These are phyloP conservation scores for Micrasema longulum DNA, from an alignment of 1,140 invertebrate genomes.

Conservation along the genomic window DNA sequence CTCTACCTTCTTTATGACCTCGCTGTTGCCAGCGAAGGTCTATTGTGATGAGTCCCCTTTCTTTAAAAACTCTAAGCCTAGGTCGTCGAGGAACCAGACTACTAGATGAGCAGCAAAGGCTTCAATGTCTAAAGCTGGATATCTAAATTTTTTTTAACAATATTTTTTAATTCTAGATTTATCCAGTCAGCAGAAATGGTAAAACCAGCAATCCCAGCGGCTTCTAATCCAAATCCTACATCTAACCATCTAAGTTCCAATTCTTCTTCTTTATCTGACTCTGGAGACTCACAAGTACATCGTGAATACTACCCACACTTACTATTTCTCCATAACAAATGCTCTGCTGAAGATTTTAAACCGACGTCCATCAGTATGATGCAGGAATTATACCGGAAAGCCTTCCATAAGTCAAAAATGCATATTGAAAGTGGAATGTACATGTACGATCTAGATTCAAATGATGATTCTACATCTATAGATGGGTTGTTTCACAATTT, in stretches of 20 bases:
- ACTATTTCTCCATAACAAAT: conserved; percentile 82
- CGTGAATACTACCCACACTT: conserved; percentile 81
- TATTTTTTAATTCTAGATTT: conserved; percentile 70
- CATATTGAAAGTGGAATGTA: conserved; percentile 77
- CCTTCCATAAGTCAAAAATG: conserved; percentile 80
- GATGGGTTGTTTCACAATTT: conserved; percentile 69
- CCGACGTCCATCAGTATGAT: conserved; percentile 74
- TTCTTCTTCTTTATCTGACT: conserved; percentile 32
- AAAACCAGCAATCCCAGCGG: conserved; percentile 79
- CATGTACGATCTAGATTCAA: conserved; percentile 67
- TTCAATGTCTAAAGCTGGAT: too few species aligned
- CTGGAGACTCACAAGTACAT: conserved; percentile 55
- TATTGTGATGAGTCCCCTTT: too few species aligned
- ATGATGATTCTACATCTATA: conserved; percentile 63
- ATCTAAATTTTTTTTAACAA: neutral
- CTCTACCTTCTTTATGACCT: too few species aligned
- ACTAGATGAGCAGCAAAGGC: too few species aligned
- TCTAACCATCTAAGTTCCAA: conserved; percentile 28
- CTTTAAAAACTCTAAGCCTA: too few species aligned
- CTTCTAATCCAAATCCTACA: conserved; percentile 51
- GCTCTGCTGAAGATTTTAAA: conserved; percentile 77
- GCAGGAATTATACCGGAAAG: conserved; percentile 72
- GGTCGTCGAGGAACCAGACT: too few species aligned
- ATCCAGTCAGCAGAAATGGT: conserved; percentile 89
- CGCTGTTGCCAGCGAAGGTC: too few species aligned